Evolutionary conservation across 1,140 invertebrate genomes (phyloP), one percentile per base, ranked within the genome.

Genomic region (Laupala kohalensis): DNA sequence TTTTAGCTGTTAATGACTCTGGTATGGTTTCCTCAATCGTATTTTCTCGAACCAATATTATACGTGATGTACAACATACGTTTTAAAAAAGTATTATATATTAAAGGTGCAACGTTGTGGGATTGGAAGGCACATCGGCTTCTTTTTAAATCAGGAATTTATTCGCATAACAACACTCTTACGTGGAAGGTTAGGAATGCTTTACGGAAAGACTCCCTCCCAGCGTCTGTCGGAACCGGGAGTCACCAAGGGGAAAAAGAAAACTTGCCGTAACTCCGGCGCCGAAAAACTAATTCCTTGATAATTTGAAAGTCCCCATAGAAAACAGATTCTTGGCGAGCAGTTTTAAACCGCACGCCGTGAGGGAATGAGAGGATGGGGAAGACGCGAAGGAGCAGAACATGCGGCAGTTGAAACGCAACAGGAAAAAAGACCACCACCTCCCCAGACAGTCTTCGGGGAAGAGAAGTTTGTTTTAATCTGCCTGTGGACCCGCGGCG

Each of bases 301-400:
- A 68, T 68, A 68, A 68, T 68, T 68, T 68, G 67, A 68, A 68
- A 68, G 67, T 68, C 67, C 29, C 67, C 67, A 68, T 12, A 68
- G 67, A 29, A 53, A 68, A 68, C 67, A 68, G 67, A 68, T 68
- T 68, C 67, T 68, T 68, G 67, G 67, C 37, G 37, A 68, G 29
- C 67, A 68, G 67, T 19, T 68, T 68, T 68, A 68, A 68, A 68
- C 27, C 37, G 29, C 67, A 19, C 26, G 67, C 26, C 27, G 67
- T 68, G 13, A 9, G 24, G 23, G 27, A 27, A 27, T 12, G 27
- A 26, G 26, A 65, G 70, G 25, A 64, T 24, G 30, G 62, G n/a
- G 53, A 30, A 26, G 6, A 24, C 12, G 62, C 23, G 27, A n/a
- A 13, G 25, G 67, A 13, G 26, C 64, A 28, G 67, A 68, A 28